Conservation (phyloP, 30 jellyfish, hydroid and myxozoan species). For the Aurelia aurita complex sp. Pacific region DNA sequence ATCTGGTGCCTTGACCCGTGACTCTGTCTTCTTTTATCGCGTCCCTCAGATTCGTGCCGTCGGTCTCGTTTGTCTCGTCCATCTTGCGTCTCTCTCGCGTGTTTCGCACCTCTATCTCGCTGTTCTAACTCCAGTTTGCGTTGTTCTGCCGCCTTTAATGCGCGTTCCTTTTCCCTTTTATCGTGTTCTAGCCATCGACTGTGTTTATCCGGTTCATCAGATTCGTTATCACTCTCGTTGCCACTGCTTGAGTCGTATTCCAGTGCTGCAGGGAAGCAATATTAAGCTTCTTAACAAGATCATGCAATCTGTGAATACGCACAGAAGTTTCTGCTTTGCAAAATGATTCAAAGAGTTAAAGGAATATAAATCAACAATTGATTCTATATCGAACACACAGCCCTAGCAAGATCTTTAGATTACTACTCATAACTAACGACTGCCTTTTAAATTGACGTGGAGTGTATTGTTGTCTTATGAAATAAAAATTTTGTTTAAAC, state of each 20-base stretch:
- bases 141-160: background rate
- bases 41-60: background rate
- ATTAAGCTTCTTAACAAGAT: too few relatives aligned
- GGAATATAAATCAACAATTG: too few relatives aligned
- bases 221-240: constrained; percentile 73
- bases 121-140: background rate
- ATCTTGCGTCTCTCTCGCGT: background rate
- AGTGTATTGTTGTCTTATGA: too few relatives aligned
- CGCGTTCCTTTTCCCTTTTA: background rate
- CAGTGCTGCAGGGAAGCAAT: constrained; percentile 38
- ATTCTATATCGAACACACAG: too few relatives aligned
- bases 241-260: constrained; percentile 83
- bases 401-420: too few relatives aligned
- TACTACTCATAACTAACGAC: too few relatives aligned
- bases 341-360: too few relatives aligned
- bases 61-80: constrained; percentile 7
- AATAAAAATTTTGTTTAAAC: too few relatives aligned
- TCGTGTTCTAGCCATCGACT: constrained; percentile 57
- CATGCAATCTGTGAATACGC: too few relatives aligned
- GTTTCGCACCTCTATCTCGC: background rate
- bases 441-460: too few relatives aligned
- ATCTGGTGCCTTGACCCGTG: too few relatives aligned
- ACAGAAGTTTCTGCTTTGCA: too few relatives aligned
- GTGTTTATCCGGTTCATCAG: constrained; percentile 42
- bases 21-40: constrained; percentile 1